A percentile compares a stretch with the other conserved stretches of the same genome.
Evolutionary conservation across 2,113 vertebrate species (phyloP).

Genomic region (Apus apus): DNA sequence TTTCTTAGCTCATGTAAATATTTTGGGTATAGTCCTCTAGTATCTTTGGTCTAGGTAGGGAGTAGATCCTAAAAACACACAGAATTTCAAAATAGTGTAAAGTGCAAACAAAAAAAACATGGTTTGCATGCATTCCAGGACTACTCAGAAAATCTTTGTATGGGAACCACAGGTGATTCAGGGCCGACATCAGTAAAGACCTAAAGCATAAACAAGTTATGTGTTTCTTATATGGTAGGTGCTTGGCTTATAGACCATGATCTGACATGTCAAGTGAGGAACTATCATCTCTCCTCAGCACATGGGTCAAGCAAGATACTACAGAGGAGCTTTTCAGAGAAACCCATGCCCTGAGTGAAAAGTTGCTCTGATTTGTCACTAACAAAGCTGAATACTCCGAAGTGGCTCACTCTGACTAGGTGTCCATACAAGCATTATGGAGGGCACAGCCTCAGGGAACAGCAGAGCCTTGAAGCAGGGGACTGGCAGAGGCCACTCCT

Average conservation of each 20-base stretch:
- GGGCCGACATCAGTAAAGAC: neutral
- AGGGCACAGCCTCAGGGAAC: neutral
- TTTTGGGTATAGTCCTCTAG: neutral
- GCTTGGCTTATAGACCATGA: neutral
- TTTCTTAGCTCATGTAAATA: neutral
- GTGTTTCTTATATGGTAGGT: neutral
- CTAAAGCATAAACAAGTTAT: neutral
- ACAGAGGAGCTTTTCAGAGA: neutral
- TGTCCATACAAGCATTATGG: neutral
- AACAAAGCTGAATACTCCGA: neutral
- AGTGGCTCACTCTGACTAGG: neutral
- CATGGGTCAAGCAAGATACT: neutral
- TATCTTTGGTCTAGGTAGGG: neutral
- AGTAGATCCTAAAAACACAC: neutral
- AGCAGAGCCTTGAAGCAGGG: neutral
- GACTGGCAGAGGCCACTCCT: neutral
- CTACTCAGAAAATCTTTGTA: neutral
- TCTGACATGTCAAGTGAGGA: neutral
- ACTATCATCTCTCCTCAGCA: neutral
- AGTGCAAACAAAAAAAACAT: rapidly evolving
- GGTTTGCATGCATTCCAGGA: neutral
- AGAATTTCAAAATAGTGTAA: neutral
- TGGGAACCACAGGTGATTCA: neutral
- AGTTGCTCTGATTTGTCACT: neutral
- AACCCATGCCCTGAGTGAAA: neutral